phyloP scores from a whole-genome alignment of 2,113 vertebrate genomes.

The Lichenostomus cassidix region DNA sequence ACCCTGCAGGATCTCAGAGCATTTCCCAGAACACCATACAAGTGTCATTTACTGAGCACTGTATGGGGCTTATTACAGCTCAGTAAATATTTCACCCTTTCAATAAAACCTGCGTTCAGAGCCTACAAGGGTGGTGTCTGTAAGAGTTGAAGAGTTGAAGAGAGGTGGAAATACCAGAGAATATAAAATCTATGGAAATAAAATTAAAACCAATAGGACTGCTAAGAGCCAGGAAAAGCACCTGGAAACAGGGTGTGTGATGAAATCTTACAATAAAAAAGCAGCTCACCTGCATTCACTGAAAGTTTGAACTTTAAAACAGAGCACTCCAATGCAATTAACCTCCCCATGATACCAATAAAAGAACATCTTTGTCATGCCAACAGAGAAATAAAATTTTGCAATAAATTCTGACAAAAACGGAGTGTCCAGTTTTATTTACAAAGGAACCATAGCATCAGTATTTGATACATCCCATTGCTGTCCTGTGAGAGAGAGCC shows the following conservation, averaged over 20 bases:
- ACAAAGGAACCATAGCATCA: neutral
- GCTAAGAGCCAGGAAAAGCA: neutral
- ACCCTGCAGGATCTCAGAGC: neutral
- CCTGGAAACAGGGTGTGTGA: neutral
- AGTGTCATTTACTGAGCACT: neutral
- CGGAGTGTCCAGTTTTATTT: neutral
- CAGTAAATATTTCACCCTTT: constrained; percentile 11
- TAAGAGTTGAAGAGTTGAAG: neutral
- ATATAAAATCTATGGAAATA: neutral
- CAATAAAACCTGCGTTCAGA: neutral
- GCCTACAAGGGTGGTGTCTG: neutral
- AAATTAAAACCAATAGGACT: neutral
- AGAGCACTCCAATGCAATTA: neutral
- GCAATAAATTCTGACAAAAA: neutral
- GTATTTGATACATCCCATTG: neutral
- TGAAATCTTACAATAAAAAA: neutral
- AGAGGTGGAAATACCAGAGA: neutral
- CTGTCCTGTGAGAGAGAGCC: neutral
- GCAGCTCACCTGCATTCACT: neutral
- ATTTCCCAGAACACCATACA: neutral
- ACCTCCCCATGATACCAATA: neutral
- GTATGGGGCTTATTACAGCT: neutral
- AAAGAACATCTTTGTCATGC: neutral
- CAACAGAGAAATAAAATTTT: neutral
- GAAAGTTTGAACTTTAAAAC: neutral